A percentile compares a stretch with the other conserved stretches of the same genome.
These are phyloP conservation scores for Phania funesta DNA, from an alignment of 2,888 invertebrate species.

Conservation along the genomic window DNA sequence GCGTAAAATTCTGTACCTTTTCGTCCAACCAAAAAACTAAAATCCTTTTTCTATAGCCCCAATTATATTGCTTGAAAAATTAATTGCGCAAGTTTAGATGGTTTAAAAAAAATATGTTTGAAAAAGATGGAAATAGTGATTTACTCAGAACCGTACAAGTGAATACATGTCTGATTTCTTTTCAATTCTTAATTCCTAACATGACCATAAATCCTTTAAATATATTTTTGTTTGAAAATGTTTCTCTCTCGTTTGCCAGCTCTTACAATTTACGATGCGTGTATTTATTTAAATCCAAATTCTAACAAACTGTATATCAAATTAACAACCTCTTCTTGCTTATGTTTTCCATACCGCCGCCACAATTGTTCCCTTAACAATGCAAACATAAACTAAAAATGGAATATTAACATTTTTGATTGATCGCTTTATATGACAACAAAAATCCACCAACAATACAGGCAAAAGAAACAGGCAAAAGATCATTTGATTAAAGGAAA, in stretches of 20 bases:
- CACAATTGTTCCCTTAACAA: constrained; percentile 51
- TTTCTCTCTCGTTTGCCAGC: constrained; percentile 7
- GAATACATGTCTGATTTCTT: too few relatives aligned
- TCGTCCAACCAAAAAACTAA: too few relatives aligned
- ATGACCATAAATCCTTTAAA: constrained; percentile 37
- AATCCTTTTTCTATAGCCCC: too few relatives aligned
- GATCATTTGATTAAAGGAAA: constrained; percentile 57
- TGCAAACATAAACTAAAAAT: constrained; percentile 45
- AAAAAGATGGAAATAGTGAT: too few relatives aligned
- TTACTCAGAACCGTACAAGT: too few relatives aligned
- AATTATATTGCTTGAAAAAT: too few relatives aligned
- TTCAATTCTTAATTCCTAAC: not conserved
- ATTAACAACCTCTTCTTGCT: constrained; percentile 66
- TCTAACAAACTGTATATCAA: constrained; percentile 79
- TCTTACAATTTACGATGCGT: constrained; percentile 76
- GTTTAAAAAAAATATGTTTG: too few relatives aligned
- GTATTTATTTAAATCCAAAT: constrained; percentile 75
- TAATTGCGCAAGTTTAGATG: too few relatives aligned
- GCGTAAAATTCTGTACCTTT: too few relatives aligned
- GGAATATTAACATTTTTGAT: constrained; percentile 76
- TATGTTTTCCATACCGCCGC: constrained; percentile 5
- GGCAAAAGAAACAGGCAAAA: not conserved
- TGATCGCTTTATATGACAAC: constrained; percentile 76
- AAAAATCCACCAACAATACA: constrained; percentile 41
- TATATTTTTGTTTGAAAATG: not conserved